Evolutionary conservation across 2,113 vertebrate genomes (phyloP), one percentile per base, ranked within the genome.

Genomic region (Ploceus nigricollis): DNA sequence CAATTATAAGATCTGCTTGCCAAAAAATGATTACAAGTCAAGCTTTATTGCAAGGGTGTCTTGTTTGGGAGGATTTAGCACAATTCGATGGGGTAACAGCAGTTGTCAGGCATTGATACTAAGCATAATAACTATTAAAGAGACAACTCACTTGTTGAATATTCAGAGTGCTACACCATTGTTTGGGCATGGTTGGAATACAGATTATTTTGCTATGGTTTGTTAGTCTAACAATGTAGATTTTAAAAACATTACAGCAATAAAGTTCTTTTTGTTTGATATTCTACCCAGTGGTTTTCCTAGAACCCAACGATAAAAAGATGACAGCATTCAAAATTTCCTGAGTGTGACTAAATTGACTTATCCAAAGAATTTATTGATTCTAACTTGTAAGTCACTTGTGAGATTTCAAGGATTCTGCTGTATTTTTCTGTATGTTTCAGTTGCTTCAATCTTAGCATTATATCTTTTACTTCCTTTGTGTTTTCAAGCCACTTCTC

Each of bases 51-150:
- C 96, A 93, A 95, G 94, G 76, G 76, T 95, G 93, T 90, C 96
- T 97, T 84, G 76, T 97, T 96, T 83, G 90, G 90, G 31, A 97
- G 90, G 85, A 96, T 94, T 96, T 97, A 97, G 90, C 72, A 90
- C 90, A 92, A 89, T 96, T 89, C 11, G 1, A 57, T 44, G 88
- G 90, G 80, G 82, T 83, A 83, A 92, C 92, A 96, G 92, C 82
- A 96, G 79, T 96, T 92, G 94, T 94, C 95, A 96, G 90, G 82
- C 79, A 90, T 90, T 94, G 93, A 95, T 93, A 90, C 48, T 31
- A 65, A 93, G 82, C 68, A 94, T 69, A 96, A 89, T 50, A 87
- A 89, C 90, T 92, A 87, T 87, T 93, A 87, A 93, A 82, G 87
- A 96, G 51, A 95, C 82, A 81, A 92, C 69, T 95, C 85, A 83